Conservation (phyloP, 2,888 invertebrate species). For the Melanostoma mellinum region DNA sequence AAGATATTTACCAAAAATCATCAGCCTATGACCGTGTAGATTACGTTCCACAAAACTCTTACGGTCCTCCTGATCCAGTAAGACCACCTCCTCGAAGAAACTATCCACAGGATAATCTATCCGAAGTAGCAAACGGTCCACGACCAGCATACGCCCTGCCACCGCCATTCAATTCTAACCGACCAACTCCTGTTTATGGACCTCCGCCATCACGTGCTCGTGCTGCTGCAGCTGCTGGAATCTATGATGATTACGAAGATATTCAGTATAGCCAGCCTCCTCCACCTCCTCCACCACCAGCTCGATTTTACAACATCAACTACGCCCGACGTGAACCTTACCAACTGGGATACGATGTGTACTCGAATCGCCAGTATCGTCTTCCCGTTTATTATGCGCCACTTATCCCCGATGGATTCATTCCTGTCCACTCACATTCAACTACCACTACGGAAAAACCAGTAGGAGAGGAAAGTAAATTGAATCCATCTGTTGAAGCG, state of each 20-base stretch:
- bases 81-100: constrained; percentile 21
- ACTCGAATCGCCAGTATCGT: constrained; percentile 38
- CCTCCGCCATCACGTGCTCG: constrained; percentile 55
- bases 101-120: constrained; percentile 42
- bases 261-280: constrained; percentile 39
- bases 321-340: constrained; percentile 57
- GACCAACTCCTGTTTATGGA: constrained; percentile 53
- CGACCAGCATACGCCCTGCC: constrained; percentile 9
- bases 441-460: constrained; percentile 15
- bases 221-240: constrained; percentile 62
- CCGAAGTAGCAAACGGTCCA: constrained; percentile 37
- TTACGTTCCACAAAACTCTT: constrained; percentile 53
- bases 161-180: constrained; percentile 37
- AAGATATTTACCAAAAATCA: constrained; percentile 56
- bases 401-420: constrained; percentile 40
- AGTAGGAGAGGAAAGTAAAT: constrained; percentile 20
- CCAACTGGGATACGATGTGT: constrained; percentile 39
- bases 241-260: constrained; percentile 64
- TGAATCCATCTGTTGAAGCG: constrained; percentile 10
- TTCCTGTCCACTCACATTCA: constrained; percentile 31
- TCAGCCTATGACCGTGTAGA: constrained; percentile 33
- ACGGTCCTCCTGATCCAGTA: constrained; percentile 59
- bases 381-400: constrained; percentile 59
- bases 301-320: constrained; percentile 53
- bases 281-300: constrained; percentile 2